Conservation (phyloP, 2,113 vertebrate species). For the Xyliphius kryptos region DNA sequence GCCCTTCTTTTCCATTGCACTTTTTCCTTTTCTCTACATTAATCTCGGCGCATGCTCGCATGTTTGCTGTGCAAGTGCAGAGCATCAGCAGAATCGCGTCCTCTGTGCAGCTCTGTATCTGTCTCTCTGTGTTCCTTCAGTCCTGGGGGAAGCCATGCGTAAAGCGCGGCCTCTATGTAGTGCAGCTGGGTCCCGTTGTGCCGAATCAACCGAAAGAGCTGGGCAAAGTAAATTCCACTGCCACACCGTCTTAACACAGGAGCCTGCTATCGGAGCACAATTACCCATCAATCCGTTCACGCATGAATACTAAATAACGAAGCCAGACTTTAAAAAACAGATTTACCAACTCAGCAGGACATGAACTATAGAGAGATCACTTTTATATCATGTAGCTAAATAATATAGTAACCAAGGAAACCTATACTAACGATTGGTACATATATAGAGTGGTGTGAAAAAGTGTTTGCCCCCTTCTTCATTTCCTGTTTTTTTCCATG, state of each 20-base stretch:
- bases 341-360: too few relatives aligned
- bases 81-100: slow-evolving; percentile 21
- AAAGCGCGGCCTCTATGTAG: background rate
- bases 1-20: background rate
- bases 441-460: too few relatives aligned
- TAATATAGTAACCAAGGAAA: too few relatives aligned
- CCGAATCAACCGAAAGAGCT: slow-evolving; percentile 20
- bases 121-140: background rate
- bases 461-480: too few relatives aligned
- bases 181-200: slow-evolving; percentile 32
- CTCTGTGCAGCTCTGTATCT: background rate
- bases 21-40: background rate
- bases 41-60: background rate
- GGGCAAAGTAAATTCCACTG: background rate
- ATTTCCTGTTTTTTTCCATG: too few relatives aligned
- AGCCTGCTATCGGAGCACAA: background rate
- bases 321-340: too few relatives aligned
- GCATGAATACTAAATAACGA: too few relatives aligned
- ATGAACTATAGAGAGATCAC: too few relatives aligned
- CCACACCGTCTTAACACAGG: background rate
- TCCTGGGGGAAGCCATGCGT: slow-evolving; percentile 32
- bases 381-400: too few relatives aligned
- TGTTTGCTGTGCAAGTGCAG: slow-evolving; percentile 7
- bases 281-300: too few relatives aligned
- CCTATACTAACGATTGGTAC: too few relatives aligned